Base-by-base conservation (phyloP, 2,113 vertebrate genomes). In the Corythornis madagascariensis region DNA sequence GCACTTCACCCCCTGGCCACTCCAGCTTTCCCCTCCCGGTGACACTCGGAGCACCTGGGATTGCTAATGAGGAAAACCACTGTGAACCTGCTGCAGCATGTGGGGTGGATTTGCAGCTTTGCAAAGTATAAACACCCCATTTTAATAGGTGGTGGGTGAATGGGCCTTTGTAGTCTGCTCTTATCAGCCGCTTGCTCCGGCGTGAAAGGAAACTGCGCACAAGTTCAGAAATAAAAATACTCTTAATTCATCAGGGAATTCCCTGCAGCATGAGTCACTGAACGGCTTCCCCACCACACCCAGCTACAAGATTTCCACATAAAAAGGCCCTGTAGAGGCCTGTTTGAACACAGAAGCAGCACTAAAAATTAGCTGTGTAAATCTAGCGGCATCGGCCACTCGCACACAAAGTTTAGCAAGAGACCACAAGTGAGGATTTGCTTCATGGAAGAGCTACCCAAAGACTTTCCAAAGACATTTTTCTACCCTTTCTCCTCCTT, bases 181-280 rank as follows among this genome's bases (percentile, higher is more conserved):
- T 96, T 96, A 97, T 97, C 97, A 43, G 88, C 76, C 83, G 33
- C 97, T 97, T 22, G 5, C 94, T 97, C 94, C 86, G 6, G 93
- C 31, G 38, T 60, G 97, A 96, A 94, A 98, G 98, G 98, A 98
- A 98, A 95, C 71, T 92, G 95, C 91, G 88, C 97, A 97, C 91
- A 96, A 95, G 82, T 95, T 98, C 98, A 98, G 98, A 98, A 98
- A 97, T 97, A 98, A 98, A 99, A 99, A 97, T 97, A 97, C 98
- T 98, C 98, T 93, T 93, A 85, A 97, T 97, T 98, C 99, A 98
- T 98, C 91, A 98, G 98, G 98, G 99, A 99, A 98, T 98, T 99
- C 99, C 99, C 98, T 99, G 96, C 97, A 94, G 94, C 47, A 93
- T 99, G 98, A 99, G 98, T 99, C 98, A 99, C 96, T 86, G 83